Evolutionary conservation across 2,797 vertebrate genomes (phyloP).

Genomic region (Pseudocheirus occidentalis): DNA sequence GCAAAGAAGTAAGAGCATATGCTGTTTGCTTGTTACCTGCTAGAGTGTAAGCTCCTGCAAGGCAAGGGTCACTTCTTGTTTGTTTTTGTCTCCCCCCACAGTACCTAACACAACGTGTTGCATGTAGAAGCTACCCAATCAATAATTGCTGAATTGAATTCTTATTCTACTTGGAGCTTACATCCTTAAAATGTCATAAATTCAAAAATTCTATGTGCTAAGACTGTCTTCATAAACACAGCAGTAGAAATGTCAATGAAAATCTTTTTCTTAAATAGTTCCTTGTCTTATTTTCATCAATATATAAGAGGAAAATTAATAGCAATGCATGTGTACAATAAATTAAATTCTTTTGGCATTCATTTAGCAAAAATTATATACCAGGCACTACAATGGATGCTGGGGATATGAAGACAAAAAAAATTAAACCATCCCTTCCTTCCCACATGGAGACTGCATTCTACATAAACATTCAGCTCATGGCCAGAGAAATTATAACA

Average conservation of each 20-base stretch:
- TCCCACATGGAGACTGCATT: background rate
- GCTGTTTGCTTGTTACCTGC: too few relatives aligned
- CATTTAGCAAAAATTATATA: background rate
- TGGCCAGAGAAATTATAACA: background rate
- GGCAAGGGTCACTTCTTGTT: too few relatives aligned
- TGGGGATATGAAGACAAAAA: constrained; percentile 15
- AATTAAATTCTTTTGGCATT: background rate
- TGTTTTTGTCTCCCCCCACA: too few relatives aligned
- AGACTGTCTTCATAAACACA: background rate
- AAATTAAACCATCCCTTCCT: background rate
- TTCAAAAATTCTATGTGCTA: too few relatives aligned
- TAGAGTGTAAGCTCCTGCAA: too few relatives aligned
- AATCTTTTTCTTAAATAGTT: background rate
- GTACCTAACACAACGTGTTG: too few relatives aligned
- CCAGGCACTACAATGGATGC: background rate
- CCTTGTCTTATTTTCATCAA: background rate
- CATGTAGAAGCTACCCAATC: too few relatives aligned
- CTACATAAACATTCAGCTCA: background rate
- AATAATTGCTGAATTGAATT: too few relatives aligned
- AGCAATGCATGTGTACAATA: background rate
- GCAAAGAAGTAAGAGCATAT: too few relatives aligned
- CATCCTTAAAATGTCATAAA: too few relatives aligned
- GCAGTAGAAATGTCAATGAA: background rate
- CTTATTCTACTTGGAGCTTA: too few relatives aligned
- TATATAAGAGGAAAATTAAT: background rate